Evolutionary conservation across 2,888 invertebrate species (phyloP), one percentile per base, ranked within the genome.

Genomic region (Pilophorus perplexus): DNA sequence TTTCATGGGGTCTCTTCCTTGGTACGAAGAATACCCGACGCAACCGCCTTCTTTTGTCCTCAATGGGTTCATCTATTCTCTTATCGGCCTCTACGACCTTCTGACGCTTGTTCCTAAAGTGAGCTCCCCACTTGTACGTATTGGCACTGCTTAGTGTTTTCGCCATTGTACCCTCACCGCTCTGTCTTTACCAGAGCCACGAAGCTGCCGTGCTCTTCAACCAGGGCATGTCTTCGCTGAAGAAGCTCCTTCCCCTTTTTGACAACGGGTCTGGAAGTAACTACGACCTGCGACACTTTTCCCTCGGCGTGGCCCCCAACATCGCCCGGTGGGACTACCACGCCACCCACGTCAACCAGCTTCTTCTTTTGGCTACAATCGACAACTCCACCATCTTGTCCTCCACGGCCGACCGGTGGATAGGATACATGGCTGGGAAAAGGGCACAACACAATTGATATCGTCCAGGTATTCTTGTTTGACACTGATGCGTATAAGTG

Each of bases 1-100:
- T 72, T 96, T 94, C 80, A 83, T 93, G 79, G 89, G 68, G 33
- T 64, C 57, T 57, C 60, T 70, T 14, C 71, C 71, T 2, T 85
- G 91, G 91, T 98, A 95, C 77, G 98, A 99, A 77, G 99, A 99
- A 77, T 99, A 99, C 78, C 99, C 99, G 0, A 98, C 98, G 0
- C 86, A 85, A 64, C 98, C 98, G 0, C 85, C 94, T 3, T 87
- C 93, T 0, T 97, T 94, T 79, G 97, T 99, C 10, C 84, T 99
- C 22, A 99, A 99, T 79, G 99, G 99, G 44, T 99, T 99, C 80
- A 94, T 99, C 74, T 99, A 97, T 80, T 92, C 98, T 0, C 81
- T 99, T 5, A 84, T 99, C 67, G 74, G 74, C n/a, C 83, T 99
- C 10, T 97, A 96, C 78, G 99, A 99, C 80, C 80, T 98, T n/a